Evolutionary conservation across 2,113 vertebrate genomes (phyloP).

Genomic region (Spea bombifrons): DNA sequence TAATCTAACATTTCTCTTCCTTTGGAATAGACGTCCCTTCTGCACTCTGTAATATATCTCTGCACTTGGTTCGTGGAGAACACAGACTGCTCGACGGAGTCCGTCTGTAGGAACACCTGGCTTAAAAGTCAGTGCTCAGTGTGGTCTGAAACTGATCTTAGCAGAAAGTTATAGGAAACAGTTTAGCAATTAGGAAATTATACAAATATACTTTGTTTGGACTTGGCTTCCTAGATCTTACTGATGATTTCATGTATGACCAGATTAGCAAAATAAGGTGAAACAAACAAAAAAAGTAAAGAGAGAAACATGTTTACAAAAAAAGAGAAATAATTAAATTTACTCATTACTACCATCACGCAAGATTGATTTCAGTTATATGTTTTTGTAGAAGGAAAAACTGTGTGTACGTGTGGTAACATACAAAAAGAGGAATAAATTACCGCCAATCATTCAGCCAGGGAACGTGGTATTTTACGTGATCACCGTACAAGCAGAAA

Average conservation of each 20-base stretch:
- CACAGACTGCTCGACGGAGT: no score
- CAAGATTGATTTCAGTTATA: not conserved
- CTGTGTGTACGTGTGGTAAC: no score
- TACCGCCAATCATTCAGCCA: no score
- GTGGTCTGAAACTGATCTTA: not conserved
- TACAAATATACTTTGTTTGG: conserved; percentile 30
- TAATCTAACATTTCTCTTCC: no score
- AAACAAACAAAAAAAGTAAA: not conserved
- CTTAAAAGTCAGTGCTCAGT: not conserved
- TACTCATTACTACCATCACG: not conserved
- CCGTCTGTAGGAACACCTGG: conserved; percentile 26
- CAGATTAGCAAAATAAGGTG: not conserved
- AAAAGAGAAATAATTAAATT: not conserved
- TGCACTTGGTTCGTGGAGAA: no score
- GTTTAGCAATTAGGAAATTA: conserved; percentile 5
- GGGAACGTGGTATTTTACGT: no score
- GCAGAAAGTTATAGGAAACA: conserved; percentile 21
- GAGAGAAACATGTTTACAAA: not conserved
- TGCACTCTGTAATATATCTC: no score
- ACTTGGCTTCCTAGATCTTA: conserved; percentile 26
- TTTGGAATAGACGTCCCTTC: no score
- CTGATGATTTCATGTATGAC: not conserved
- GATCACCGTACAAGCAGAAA: no score
- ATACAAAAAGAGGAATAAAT: no score
- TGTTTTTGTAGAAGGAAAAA: no score